A percentile compares a stretch with the other conserved stretches of the same genome.
Evolutionary conservation across 2,888 invertebrate genomes (phyloP).

Genomic region (Hemistola chrysoprasaria): DNA sequence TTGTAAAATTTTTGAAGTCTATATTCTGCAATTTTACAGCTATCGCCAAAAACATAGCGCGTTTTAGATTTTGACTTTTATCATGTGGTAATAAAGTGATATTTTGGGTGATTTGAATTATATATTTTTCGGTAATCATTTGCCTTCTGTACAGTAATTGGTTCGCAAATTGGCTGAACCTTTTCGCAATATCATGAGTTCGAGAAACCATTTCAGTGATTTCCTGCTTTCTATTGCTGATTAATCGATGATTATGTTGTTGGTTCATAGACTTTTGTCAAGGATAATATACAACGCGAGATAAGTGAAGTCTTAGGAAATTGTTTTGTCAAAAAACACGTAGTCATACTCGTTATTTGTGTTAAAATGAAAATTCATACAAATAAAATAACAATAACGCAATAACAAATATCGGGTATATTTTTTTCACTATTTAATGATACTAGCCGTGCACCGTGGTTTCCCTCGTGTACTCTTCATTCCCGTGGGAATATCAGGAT

Average conservation of each 20-base stretch:
- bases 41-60: slow-evolving; percentile 4
- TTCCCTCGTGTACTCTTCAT: too few species aligned
- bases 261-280: slow-evolving; percentile 16
- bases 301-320: too few species aligned
- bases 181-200: slow-evolving; percentile 39
- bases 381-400: too few species aligned
- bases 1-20: slow-evolving; percentile 29
- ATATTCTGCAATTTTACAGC: slow-evolving; percentile 16
- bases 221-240: slow-evolving; percentile 34
- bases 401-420: too few species aligned
- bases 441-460: too few species aligned
- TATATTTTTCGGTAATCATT: slow-evolving; percentile 1
- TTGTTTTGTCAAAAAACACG: too few species aligned
- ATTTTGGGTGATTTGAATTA: neutral
- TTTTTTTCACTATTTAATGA: too few species aligned
- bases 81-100: slow-evolving; percentile 6
- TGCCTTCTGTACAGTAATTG: slow-evolving; percentile 34
- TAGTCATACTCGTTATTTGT: too few species aligned
- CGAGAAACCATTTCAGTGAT: slow-evolving; percentile 30
- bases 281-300: slow-evolving; percentile 2
- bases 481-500: too few species aligned
- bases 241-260: slow-evolving; percentile 21
- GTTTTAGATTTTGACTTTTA: slow-evolving; percentile 2
- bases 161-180: slow-evolving; percentile 36
- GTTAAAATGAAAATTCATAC: too few species aligned